Conservation (phyloP, 2,113 vertebrate genomes). For the Colius striatus region DNA sequence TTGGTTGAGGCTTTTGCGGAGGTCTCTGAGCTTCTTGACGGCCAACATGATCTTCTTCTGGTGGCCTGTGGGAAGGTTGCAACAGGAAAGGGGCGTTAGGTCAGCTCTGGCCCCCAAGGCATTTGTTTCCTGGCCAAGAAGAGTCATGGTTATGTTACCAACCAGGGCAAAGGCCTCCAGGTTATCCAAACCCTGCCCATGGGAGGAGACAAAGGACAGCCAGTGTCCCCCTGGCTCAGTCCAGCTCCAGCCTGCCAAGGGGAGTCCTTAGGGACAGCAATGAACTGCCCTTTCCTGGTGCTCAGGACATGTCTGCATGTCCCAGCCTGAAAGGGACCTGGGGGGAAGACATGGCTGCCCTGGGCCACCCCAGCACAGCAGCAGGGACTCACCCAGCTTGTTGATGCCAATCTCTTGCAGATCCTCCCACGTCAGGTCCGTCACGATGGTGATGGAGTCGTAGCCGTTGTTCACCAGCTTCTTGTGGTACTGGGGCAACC, state of each 20-base stretch:
- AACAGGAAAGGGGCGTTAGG: background rate
- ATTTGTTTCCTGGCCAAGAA: conserved; percentile 4
- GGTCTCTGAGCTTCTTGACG: conserved; percentile 90
- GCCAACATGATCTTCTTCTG: conserved; percentile 98
- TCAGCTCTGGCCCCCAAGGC: background rate
- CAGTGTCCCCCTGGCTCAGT: background rate
- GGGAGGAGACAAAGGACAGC: background rate
- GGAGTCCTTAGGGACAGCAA: background rate
- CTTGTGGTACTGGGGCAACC: conserved; percentile 93
- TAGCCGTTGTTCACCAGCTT: conserved; percentile 92
- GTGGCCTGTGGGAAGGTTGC: conserved; percentile 81
- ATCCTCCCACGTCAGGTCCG: conserved; percentile 93
- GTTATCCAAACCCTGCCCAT: background rate
- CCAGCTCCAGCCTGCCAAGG: background rate
- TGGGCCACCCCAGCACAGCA: background rate
- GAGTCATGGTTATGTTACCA: background rate
- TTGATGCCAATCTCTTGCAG: conserved; percentile 96
- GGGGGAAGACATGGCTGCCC: background rate
- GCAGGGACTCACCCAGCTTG: conserved; percentile 85
- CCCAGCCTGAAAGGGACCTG: background rate
- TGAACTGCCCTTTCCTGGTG: background rate
- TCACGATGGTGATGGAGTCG: conserved; percentile 92
- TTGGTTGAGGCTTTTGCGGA: conserved; percentile 84
- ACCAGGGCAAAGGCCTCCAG: background rate
- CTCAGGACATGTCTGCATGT: background rate